Base-by-base conservation (phyloP, 2,797 vertebrate species). In the Clarias pachynema region DNA sequence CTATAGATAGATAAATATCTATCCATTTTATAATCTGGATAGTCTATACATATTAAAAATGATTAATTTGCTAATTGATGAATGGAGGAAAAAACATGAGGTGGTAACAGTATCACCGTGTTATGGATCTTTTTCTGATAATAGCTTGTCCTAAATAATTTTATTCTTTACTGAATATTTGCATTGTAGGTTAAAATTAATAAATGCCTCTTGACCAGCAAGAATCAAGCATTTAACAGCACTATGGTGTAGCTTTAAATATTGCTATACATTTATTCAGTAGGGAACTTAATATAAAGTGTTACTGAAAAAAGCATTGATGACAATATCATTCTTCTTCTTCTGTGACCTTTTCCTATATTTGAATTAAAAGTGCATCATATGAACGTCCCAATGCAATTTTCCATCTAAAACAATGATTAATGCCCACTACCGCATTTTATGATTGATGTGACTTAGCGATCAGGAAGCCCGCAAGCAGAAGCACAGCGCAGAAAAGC, bases 401-500 rank as follows among this genome's bases (percentile, higher is more conserved):
- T 49, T 69, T 81, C 75, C 69, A 78, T 83, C 79, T 75, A 83
- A 89, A 86, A 83, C 81, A 82, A 82, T 68, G 31, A 86, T 88
- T 86, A 84, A 83, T 72, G 18, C 31, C 72, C 77, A 29, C 82
- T 78, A 81, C 73, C 81, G 83, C 83, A 85, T 87, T 79, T 79
- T 79, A 49, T 75, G 82, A 90, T 85, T 85, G 86, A 88, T 68
- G 80, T 68, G 84, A 80, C 44, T 29, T 69, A 79, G 57, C 69
- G 80, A 91, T 89, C 78, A 72, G 79, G 69, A 84, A 59, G 74
- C 73, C 79, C n/a, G 82, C 68, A 14, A 74, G 77, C 84, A 84
- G 88, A 78, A 70, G 85, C 81, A 69, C 78, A 72, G 94, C 93
- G 94, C 91, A 92, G 93, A 94, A 95, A 94, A 94, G 94, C 95